Conservation (phyloP, 2,797 vertebrate species). For the Rhabdomys pumilio region DNA sequence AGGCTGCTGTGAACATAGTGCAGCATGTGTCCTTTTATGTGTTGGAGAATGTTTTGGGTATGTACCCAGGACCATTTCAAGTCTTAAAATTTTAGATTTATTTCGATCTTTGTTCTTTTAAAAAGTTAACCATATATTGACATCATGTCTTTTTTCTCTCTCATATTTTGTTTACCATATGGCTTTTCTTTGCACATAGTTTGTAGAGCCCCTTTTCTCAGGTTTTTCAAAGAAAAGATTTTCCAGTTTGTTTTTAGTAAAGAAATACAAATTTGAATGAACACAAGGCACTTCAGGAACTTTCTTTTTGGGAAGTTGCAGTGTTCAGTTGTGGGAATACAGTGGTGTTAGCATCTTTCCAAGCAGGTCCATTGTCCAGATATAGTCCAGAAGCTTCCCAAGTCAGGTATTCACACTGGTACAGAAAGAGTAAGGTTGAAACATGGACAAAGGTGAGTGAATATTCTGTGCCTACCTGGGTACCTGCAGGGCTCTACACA, state of each 20-base stretch:
- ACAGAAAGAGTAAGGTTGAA: neutral
- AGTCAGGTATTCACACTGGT: neutral
- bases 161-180: neutral
- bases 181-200: conserved; percentile 33
- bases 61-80: neutral
- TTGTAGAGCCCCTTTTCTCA: neutral
- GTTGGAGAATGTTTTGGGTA: too few relatives aligned
- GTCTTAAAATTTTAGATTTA: neutral
- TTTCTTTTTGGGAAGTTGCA: neutral
- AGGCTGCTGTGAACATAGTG: too few relatives aligned
- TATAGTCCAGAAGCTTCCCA: neutral
- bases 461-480: rapidly evolving
- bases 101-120: conserved; percentile 39
- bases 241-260: conserved; percentile 1
- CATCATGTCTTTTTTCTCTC: neutral
- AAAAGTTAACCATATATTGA: neutral
- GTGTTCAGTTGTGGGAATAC: neutral
- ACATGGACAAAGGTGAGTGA: neutral
- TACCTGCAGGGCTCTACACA: neutral
- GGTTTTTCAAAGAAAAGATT: conserved; percentile 19
- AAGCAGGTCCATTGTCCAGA: neutral
- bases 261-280: conserved; percentile 18
- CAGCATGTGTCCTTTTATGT: too few relatives aligned
- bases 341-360: neutral
- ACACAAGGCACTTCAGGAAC: neutral